Evolutionary conservation across 2,888 invertebrate genomes (phyloP).

Genomic region (Beris morrisii): DNA sequence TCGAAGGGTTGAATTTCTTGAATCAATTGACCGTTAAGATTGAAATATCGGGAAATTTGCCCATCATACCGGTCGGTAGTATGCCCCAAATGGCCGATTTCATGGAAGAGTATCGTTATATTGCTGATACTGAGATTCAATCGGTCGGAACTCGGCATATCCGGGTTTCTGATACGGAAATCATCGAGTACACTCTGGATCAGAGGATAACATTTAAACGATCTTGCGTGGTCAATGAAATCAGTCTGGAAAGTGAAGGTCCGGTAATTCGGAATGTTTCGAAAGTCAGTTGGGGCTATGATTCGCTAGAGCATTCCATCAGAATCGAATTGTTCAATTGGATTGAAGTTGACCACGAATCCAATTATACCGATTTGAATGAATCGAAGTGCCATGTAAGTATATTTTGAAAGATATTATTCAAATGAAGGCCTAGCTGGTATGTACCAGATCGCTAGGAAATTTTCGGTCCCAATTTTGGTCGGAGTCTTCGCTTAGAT

Average conservation of each 20-base stretch:
- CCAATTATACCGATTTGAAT: conserved; percentile 1
- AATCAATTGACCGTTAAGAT: conserved; percentile 82
- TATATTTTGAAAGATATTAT: not conserved
- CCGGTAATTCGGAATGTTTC: conserved; percentile 69
- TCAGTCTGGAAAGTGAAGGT: conserved; percentile 40
- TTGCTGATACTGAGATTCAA: conserved; percentile 46
- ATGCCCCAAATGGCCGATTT: conserved; percentile 77
- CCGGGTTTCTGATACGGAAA: conserved; percentile 58
- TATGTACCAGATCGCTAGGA: too few relatives aligned
- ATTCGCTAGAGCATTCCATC: conserved; percentile 78
- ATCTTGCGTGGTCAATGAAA: conserved; percentile 48
- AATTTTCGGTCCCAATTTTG: too few relatives aligned
- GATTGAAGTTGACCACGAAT: conserved; percentile 67
- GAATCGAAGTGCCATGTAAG: conserved; percentile 33
- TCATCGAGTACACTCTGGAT: conserved; percentile 51
- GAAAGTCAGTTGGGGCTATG: conserved; percentile 81
- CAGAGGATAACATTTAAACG: conserved; percentile 49
- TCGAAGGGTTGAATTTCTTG: conserved; percentile 85
- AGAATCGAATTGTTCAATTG: conserved; percentile 85
- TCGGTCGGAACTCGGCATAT: conserved; percentile 46
- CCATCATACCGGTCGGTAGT: conserved; percentile 64
- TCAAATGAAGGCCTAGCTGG: too few relatives aligned
- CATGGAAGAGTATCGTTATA: conserved; percentile 71
- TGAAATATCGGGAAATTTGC: conserved; percentile 79
- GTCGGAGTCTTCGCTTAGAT: too few relatives aligned